phyloP scores from a whole-genome alignment of 2,797 vertebrate species.

The Streptopelia turtur region DNA sequence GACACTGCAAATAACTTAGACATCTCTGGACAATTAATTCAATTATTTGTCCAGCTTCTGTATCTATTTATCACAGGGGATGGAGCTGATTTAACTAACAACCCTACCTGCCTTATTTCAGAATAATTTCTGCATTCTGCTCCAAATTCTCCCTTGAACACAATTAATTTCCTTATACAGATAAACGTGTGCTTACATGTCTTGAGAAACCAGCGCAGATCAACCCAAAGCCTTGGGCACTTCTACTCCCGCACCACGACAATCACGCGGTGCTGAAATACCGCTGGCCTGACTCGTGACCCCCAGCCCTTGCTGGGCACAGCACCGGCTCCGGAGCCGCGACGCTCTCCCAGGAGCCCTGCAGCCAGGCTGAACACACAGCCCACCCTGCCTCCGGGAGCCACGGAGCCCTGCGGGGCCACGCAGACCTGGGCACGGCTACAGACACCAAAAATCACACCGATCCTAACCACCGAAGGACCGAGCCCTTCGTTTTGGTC shows the following conservation, averaged over 20 bases:
- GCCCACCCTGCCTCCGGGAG: not conserved
- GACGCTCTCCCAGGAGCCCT: not conserved
- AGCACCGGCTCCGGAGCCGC: not conserved
- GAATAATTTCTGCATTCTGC: not conserved
- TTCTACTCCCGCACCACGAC: not conserved
- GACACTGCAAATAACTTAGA: conserved; percentile 34
- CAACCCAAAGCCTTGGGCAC: not conserved
- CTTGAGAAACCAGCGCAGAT: conserved; percentile 23
- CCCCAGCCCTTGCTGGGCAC: not conserved
- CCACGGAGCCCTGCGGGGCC: not conserved
- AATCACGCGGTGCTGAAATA: not conserved
- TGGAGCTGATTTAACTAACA: conserved; percentile 35
- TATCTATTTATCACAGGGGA: conserved; percentile 32
- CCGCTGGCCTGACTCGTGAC: not conserved
- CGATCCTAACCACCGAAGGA: not conserved
- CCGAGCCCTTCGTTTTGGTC: not conserved
- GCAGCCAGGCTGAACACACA: not conserved
- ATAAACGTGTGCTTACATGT: conserved; percentile 18
- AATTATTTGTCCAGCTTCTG: conserved; percentile 6
- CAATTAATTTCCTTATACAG: conserved; percentile 44
- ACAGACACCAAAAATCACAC: not conserved
- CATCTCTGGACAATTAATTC: conserved; percentile 22
- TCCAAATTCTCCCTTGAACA: conserved; percentile 14
- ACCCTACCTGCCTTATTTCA: conserved; percentile 16
- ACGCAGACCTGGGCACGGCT: rapidly evolving